Percentiles rank a stretch among this genome's conserved stretches.
Evolutionary conservation across 1,140 invertebrate genomes (phyloP).

Genomic region (Leptinotarsa texana): DNA sequence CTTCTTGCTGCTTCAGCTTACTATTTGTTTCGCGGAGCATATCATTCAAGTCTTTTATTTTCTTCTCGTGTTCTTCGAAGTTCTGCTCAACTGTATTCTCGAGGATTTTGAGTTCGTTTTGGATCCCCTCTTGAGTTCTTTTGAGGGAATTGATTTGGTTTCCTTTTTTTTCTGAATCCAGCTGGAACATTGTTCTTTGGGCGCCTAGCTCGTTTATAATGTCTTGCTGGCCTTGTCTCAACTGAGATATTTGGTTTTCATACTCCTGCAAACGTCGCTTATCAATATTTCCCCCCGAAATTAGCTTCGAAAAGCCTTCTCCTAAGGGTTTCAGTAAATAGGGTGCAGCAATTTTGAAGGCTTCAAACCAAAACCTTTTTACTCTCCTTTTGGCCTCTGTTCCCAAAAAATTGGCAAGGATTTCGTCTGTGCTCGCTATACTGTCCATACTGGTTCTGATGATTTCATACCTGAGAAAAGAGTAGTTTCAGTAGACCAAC

Average conservation of each 20-base stretch:
- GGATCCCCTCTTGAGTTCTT: background rate
- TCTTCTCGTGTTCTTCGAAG: constrained; percentile 3
- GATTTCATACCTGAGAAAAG: background rate
- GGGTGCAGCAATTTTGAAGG: background rate
- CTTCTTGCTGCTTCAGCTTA: background rate
- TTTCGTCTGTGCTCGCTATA: constrained; percentile 16
- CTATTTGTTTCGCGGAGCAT: background rate
- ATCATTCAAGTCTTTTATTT: constrained; percentile 6
- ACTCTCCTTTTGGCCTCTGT: background rate
- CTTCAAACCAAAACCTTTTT: background rate
- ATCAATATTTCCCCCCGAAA: background rate
- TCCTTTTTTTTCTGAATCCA: constrained; percentile 1
- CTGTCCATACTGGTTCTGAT: background rate
- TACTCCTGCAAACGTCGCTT: background rate
- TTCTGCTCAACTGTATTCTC: background rate
- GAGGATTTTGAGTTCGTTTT: background rate
- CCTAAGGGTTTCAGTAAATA: background rate
- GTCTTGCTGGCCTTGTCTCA: background rate
- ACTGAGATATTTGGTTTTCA: background rate
- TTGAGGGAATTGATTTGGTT: background rate
- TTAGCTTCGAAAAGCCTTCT: background rate
- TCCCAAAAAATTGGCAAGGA: constrained; percentile 12
- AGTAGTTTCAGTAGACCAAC: too few species aligned
- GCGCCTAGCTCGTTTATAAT: background rate
- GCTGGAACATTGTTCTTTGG: background rate